These are phyloP conservation scores for Paraescarpia echinospica DNA, from an alignment of 1,140 invertebrate species.

Conservation along the genomic window DNA sequence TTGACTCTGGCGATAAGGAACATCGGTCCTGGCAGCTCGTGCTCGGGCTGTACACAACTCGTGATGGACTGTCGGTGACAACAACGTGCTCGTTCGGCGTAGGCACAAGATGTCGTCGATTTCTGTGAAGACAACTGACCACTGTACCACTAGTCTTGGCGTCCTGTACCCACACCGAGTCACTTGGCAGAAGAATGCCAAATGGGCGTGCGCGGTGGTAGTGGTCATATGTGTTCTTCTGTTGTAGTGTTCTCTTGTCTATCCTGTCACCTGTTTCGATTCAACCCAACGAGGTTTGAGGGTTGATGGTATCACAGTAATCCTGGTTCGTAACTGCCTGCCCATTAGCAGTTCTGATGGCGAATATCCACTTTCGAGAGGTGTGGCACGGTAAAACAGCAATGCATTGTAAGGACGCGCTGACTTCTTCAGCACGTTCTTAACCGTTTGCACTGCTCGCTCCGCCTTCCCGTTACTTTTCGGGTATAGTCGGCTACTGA, in stretches of 20 bases:
- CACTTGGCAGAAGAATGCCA: background rate
- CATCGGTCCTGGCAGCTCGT: background rate
- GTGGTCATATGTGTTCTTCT: background rate
- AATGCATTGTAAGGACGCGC: conserved; percentile 12
- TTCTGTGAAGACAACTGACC: background rate
- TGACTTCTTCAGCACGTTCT: background rate
- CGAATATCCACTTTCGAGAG: background rate
- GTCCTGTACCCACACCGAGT: background rate
- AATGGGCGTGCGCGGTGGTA: background rate
- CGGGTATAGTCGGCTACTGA: no score
- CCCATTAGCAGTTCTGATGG: conserved; percentile 21
- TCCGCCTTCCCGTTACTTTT: no score
- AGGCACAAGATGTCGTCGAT: no score
- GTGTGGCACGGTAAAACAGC: conserved; percentile 12
- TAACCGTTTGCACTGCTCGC: conserved; percentile 7
- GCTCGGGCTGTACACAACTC: background rate
- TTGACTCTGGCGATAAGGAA: background rate
- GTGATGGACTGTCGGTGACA: background rate
- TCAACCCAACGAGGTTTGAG: conserved; percentile 12
- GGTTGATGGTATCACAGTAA: conserved; percentile 13
- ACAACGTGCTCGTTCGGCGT: no score
- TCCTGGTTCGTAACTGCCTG: conserved; percentile 10
- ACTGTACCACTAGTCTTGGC: background rate
- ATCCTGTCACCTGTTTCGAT: conserved; percentile 9
- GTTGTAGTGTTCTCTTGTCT: conserved; percentile 10